Evolutionary conservation across 2,888 invertebrate genomes (phyloP).

Genomic region (Gordius sp.): DNA sequence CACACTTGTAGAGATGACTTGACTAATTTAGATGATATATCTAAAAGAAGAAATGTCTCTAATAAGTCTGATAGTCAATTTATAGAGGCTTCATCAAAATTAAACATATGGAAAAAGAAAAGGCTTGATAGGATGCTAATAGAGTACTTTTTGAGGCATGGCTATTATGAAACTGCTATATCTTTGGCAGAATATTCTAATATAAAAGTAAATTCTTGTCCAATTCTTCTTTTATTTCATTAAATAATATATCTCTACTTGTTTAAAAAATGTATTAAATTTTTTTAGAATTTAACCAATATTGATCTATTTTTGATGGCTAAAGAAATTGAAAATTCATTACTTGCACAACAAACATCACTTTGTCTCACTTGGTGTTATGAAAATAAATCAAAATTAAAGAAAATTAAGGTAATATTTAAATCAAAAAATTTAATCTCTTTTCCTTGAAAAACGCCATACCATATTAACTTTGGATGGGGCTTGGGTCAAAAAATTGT

Average conservation of each 20-base stretch:
- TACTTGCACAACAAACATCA: constrained; percentile 50
- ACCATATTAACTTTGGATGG: no score
- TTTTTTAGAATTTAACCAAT: constrained; percentile 55
- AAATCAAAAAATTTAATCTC: no score
- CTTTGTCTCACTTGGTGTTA: constrained; percentile 81
- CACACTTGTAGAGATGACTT: no score
- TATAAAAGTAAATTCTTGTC: constrained; percentile 25
- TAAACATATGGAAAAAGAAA: constrained; percentile 43
- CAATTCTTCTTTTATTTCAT: no score
- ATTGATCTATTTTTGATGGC: constrained; percentile 39
- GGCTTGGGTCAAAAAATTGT: no score
- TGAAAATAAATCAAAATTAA: constrained; percentile 72
- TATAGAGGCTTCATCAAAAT: no score
- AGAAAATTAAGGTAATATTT: constrained; percentile 51
- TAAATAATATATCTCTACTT: background rate
- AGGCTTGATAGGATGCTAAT: constrained; percentile 79
- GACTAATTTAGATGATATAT: no score
- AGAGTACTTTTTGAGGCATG: constrained; percentile 72
- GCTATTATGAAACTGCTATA: constrained; percentile 75
- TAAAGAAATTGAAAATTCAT: constrained; percentile 47
- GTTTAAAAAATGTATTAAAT: constrained; percentile 10
- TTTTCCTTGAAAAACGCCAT: no score
- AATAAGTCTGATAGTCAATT: no score
- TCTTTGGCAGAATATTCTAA: constrained; percentile 50
- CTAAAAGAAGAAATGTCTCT: no score